Base-by-base conservation (phyloP, 1,140 invertebrate genomes). In the Onthophagus taurus region DNA sequence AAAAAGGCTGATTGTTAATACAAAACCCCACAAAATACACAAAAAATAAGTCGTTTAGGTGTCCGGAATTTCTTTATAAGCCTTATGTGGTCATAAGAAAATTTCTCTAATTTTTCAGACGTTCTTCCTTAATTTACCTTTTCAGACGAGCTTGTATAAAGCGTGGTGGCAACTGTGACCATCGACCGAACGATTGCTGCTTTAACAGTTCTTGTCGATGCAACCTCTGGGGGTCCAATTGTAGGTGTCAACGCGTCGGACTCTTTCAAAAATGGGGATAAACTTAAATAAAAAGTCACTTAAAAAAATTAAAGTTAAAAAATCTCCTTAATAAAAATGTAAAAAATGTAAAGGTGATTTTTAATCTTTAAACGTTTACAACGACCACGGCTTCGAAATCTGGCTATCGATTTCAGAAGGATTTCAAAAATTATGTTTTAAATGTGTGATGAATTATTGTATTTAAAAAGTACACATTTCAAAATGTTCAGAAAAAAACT, bases 151-250 rank as follows among this genome's bases (percentile, higher is more conserved):
- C 81, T 53, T 90, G 87, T 70, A 76, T 90, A 46, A 75, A 77
- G 51, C 78, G 85, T 31, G 81, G 80, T 1, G 81, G 81, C 30
- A 83, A 81, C 63, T 92, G 88, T 65, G 87, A 90, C 66, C 81
- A 88, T 62, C 72, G 85, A 33, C 83, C 83, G 0, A 81, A 83
- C 35, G 85, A 88, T 64, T 91, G 88, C 71, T 91, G 88, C 71
- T 80, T 81, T 67, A 85, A 80, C 54, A 83, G 82, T 47, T 81
- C 85, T 16, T 92, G 88, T 69, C 75, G 87, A 26, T 91, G 89
- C 74, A 91, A 90, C 66, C 72, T 91, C 4, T 92, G 88, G 88
- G 87, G 87, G 16, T 80, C 83, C 53, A 92, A 91, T 68, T 92
- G 88, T 65, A 76, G 83, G 52, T 92, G 88, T 66, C 86, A 90